phyloP scores from a whole-genome alignment of 1,140 invertebrate species.

The Aphidius gifuensis region DNA sequence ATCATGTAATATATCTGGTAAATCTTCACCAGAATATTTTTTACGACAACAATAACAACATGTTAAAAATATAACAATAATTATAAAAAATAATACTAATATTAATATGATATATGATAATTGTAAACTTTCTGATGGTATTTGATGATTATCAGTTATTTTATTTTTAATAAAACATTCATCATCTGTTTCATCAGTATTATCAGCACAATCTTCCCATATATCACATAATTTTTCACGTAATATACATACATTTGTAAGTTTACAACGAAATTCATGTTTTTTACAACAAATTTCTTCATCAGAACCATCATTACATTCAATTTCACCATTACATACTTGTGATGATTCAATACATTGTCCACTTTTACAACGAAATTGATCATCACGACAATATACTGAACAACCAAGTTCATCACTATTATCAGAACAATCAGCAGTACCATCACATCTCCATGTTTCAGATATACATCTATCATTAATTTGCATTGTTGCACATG shows the following conservation, averaged over 20 bases:
- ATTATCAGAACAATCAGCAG: conserved; percentile 78
- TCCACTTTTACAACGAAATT: conserved; percentile 72
- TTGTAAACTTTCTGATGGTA: conserved; percentile 47
- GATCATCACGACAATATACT: conserved; percentile 58
- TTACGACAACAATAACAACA: conserved; percentile 49
- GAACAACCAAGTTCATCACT: conserved; percentile 78
- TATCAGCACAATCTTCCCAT: conserved; percentile 70
- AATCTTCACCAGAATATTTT: conserved; percentile 52
- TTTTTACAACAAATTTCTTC: conserved; percentile 61
- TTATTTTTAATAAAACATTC: conserved; percentile 55
- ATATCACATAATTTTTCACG: conserved; percentile 63
- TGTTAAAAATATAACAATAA: conserved; percentile 46
- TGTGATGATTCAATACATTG: conserved; percentile 68
- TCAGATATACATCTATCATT: conserved; percentile 75
- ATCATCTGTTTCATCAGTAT: conserved; percentile 66
- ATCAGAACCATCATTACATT: conserved; percentile 70
- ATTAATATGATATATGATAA: conserved; percentile 52
- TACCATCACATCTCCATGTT: conserved; percentile 81
- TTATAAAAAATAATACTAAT: conserved; percentile 51
- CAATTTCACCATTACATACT: conserved; percentile 70
- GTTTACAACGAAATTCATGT: conserved; percentile 64
- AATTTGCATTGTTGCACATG: conserved; percentile 59
- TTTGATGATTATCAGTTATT: conserved; percentile 36
- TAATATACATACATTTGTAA: conserved; percentile 61
- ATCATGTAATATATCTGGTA: conserved; percentile 57